A percentile compares a stretch with the other conserved stretches of the same genome.
Evolutionary conservation across 2,888 invertebrate genomes (phyloP).

Genomic region (Scaeva pyrastri): DNA sequence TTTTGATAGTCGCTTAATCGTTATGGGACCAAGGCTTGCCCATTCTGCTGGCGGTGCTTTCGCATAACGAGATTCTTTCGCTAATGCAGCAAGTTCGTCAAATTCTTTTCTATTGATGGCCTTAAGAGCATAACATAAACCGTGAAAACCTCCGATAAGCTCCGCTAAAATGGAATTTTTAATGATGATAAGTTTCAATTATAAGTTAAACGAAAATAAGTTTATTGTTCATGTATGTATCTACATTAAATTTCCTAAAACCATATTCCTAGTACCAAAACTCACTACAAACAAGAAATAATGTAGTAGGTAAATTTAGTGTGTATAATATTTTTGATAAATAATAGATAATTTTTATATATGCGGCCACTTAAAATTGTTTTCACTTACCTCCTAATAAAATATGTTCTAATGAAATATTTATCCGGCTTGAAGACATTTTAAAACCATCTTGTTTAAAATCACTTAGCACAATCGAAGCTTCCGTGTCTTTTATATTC

Average conservation of each 20-base stretch:
- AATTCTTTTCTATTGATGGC: conserved; percentile 78
- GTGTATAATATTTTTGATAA: too few species aligned
- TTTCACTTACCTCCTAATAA: conserved; percentile 78
- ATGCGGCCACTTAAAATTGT: neutral
- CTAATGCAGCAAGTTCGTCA: conserved; percentile 72
- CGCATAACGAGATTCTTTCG: conserved; percentile 80
- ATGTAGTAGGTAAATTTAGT: too few species aligned
- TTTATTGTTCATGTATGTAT: too few species aligned
- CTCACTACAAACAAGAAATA: too few species aligned
- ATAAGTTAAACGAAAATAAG: too few species aligned
- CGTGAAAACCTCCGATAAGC: conserved; percentile 81
- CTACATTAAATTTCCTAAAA: too few species aligned
- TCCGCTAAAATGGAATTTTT: conserved; percentile 72
- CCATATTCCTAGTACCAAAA: too few species aligned
- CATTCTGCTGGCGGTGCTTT: conserved; percentile 75
- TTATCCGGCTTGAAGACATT: conserved; percentile 78
- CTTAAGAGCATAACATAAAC: conserved; percentile 80
- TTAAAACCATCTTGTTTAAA: conserved; percentile 80
- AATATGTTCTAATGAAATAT: conserved; percentile 81
- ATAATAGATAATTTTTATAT: too few species aligned
- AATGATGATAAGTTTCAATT: too few species aligned
- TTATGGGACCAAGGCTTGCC: conserved; percentile 53
- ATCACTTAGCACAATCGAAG: conserved; percentile 80
- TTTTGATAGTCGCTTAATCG: conserved; percentile 74
- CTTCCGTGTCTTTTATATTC: conserved; percentile 77